Conservation (phyloP, 2,113 vertebrate genomes). For the Tragelaphus buxtoni region DNA sequence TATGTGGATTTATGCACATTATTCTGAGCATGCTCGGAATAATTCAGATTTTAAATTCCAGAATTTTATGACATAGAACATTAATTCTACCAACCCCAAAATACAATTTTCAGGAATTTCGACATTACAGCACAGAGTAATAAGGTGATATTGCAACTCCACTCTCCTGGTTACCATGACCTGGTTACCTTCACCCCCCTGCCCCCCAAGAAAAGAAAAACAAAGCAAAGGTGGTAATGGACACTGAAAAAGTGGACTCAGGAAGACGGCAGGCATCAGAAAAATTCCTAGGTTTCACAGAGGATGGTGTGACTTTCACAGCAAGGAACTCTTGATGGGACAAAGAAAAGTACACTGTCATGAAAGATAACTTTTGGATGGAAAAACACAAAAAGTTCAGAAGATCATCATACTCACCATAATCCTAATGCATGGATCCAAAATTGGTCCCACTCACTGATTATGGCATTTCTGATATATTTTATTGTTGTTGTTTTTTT, state of each 20-base stretch:
- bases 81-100: background rate
- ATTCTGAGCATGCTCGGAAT: background rate
- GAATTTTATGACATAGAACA: background rate
- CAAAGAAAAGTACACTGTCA: background rate
- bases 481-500: too few relatives aligned
- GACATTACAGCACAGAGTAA: rapidly evolving
- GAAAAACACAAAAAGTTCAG: background rate
- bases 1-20: too few relatives aligned
- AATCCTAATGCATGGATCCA: too few relatives aligned
- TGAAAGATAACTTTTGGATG: background rate
- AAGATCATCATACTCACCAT: background rate
- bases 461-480: too few relatives aligned
- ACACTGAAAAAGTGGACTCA: background rate
- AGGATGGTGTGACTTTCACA: background rate
- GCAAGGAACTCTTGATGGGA: background rate
- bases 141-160: background rate
- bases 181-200: background rate
- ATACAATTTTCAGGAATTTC: background rate
- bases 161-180: background rate
- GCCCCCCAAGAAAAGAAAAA: background rate
- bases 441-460: too few relatives aligned
- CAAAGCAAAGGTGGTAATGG: background rate
- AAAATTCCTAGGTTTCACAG: background rate
- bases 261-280: background rate
- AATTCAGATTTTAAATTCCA: background rate